These are phyloP conservation scores for Saturnia japonica DNA, from an alignment of 2,888 invertebrate species.

Conservation along the genomic window DNA sequence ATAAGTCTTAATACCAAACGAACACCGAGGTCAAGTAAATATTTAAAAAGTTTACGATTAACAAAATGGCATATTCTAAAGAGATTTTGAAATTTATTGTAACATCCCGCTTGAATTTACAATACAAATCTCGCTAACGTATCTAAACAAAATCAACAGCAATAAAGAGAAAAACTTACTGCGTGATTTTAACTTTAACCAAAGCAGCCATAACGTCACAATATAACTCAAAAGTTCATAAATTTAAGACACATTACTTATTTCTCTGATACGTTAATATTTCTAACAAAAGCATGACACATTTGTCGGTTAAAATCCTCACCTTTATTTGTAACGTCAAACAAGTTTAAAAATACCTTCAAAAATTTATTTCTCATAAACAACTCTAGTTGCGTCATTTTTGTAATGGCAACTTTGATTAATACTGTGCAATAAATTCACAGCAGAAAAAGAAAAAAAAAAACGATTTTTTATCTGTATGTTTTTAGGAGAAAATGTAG, in stretches of 20 bases:
- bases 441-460: neutral
- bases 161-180: neutral
- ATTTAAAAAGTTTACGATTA: too few relatives aligned
- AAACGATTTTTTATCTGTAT: neutral
- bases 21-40: too few relatives aligned
- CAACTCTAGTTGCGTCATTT: neutral
- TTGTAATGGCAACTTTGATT: too few relatives aligned
- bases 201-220: neutral
- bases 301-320: neutral
- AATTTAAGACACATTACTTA: neutral
- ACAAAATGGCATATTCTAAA: too few relatives aligned
- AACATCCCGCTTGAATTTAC: too few relatives aligned
- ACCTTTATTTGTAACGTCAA: neutral
- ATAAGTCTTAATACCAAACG: too few relatives aligned
- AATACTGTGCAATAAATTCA: too few relatives aligned
- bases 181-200: neutral
- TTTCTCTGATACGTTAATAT: neutral
- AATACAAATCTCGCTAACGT: too few relatives aligned
- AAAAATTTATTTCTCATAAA: neutral
- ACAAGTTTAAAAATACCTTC: neutral
- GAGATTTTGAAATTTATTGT: too few relatives aligned
- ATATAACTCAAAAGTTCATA: neutral
- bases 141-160: neutral
- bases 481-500: neutral
- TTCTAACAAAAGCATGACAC: neutral